Conservation (phyloP, 2,888 invertebrate genomes). For the Megamerina dolium region DNA sequence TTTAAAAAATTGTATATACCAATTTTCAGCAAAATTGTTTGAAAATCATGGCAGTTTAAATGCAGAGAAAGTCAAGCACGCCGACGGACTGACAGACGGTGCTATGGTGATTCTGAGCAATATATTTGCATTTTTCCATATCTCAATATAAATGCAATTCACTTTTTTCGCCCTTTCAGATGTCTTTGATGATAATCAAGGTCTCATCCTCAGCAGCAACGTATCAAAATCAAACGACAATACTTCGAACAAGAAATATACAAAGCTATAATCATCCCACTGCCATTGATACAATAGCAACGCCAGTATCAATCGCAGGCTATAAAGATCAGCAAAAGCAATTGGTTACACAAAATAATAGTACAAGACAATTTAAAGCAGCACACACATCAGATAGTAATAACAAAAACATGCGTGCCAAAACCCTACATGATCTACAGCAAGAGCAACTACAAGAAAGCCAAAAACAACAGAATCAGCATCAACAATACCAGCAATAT, state of each 20-base stretch:
- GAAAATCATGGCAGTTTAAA: too few relatives aligned
- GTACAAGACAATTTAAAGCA: too few relatives aligned
- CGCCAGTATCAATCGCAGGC: conserved; percentile 9
- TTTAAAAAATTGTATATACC: too few relatives aligned
- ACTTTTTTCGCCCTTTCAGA: too few relatives aligned
- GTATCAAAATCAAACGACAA: conserved; percentile 31
- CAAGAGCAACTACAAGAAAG: conserved; percentile 34
- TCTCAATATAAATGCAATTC: too few relatives aligned
- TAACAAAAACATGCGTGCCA: conserved; percentile 39
- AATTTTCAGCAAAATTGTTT: too few relatives aligned
- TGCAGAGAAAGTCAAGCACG: too few relatives aligned
- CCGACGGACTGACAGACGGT: too few relatives aligned
- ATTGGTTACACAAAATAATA: background rate
- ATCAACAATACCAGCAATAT: conserved; percentile 28
- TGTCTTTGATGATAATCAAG: conserved; percentile 45
- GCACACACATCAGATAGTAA: too few relatives aligned
- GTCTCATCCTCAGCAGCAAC: conserved; percentile 39
- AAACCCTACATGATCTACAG: conserved; percentile 36
- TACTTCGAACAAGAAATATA: conserved; percentile 19
- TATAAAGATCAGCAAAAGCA: conserved; percentile 5
- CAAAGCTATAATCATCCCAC: conserved; percentile 18
- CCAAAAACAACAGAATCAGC: conserved; percentile 25
- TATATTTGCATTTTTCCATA: too few relatives aligned
- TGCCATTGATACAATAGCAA: conserved; percentile 8
- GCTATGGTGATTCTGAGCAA: too few relatives aligned